phyloP scores from a whole-genome alignment of 2,113 vertebrate genomes.

The Tylochromis polylepis region DNA sequence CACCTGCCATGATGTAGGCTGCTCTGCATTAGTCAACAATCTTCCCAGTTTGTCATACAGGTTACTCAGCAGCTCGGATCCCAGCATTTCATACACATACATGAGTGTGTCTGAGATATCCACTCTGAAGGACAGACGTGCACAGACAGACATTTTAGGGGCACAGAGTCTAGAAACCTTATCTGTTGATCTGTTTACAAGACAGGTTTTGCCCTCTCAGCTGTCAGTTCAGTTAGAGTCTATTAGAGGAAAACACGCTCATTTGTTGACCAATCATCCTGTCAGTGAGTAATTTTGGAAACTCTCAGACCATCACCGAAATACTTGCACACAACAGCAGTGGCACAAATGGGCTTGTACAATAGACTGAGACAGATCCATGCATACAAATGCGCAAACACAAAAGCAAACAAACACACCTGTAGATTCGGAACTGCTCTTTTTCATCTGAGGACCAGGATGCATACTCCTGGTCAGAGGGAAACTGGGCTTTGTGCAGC shows the following conservation, averaged over 20 bases:
- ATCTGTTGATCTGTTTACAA: not conserved
- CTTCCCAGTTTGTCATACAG: conserved; percentile 97
- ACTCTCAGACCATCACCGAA: not conserved
- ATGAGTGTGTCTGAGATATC: conserved; percentile 98
- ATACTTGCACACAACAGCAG: not conserved
- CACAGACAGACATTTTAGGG: conserved; percentile 2
- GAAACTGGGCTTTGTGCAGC: conserved; percentile 97
- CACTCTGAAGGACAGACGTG: conserved; percentile 77
- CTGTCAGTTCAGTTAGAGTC: conserved; percentile 1
- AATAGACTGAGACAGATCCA: not conserved
- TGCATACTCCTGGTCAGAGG: conserved; percentile 89
- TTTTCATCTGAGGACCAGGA: conserved; percentile 98
- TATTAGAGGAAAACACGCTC: conserved; percentile 21
- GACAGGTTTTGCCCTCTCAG: conserved; percentile 5
- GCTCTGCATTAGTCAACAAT: conserved; percentile 89
- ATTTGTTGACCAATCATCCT: conserved; percentile 37
- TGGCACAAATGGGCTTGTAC: not conserved
- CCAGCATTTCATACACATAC: conserved; percentile 99
- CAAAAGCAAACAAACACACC: conserved; percentile 67
- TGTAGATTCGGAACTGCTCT: conserved; percentile 98
- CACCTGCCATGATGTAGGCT: conserved; percentile 96
- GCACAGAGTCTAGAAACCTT: not conserved
- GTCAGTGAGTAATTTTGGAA: conserved; percentile 29
- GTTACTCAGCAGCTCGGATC: conserved; percentile 95
- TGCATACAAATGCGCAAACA: not conserved